Evolutionary conservation across 2,797 vertebrate genomes (phyloP).

Genomic region (Apogon hyalosoma): DNA sequence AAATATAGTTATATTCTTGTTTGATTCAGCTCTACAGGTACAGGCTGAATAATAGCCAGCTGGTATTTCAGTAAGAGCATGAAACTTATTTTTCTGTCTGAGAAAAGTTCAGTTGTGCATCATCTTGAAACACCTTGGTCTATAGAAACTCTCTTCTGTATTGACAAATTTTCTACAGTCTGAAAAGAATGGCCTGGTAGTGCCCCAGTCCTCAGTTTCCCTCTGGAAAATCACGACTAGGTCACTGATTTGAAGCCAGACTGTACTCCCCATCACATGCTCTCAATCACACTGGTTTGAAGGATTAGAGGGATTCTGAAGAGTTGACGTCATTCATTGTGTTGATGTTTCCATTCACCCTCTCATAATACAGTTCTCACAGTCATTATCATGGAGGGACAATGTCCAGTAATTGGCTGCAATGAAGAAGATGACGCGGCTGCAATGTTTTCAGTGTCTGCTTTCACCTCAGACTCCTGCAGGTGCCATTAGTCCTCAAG

Average conservation of each 20-base stretch:
- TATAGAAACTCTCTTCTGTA: not conserved
- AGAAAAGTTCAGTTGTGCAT: not conserved
- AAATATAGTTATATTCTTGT: not conserved
- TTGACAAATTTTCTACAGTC: slow-evolving; percentile 1
- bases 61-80: not conserved
- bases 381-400: slow-evolving; percentile 33
- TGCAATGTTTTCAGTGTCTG: slow-evolving; percentile 45
- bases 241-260: slow-evolving; percentile 33
- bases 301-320: slow-evolving; percentile 45
- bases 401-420: slow-evolving; percentile 40
- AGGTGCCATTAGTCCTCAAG: slow-evolving; percentile 63
- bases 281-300: slow-evolving; percentile 37
- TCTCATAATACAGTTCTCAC: slow-evolving; percentile 14
- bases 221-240: slow-evolving; percentile 21
- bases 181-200: slow-evolving; percentile 2
- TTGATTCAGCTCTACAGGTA: not conserved
- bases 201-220: slow-evolving; percentile 11
- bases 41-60: not conserved
- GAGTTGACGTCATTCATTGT: slow-evolving; percentile 29
- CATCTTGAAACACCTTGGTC: not conserved
- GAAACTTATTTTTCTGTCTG: slow-evolving; percentile 17
- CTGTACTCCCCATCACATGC: slow-evolving; percentile 45
- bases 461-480: slow-evolving; percentile 45
- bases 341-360: slow-evolving; percentile 5
- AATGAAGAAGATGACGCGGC: slow-evolving; percentile 46